Percentiles rank a stretch among this genome's conserved stretches.
Conservation (phyloP, 1,140 invertebrate genomes). For the Polyergus mexicanus region DNA sequence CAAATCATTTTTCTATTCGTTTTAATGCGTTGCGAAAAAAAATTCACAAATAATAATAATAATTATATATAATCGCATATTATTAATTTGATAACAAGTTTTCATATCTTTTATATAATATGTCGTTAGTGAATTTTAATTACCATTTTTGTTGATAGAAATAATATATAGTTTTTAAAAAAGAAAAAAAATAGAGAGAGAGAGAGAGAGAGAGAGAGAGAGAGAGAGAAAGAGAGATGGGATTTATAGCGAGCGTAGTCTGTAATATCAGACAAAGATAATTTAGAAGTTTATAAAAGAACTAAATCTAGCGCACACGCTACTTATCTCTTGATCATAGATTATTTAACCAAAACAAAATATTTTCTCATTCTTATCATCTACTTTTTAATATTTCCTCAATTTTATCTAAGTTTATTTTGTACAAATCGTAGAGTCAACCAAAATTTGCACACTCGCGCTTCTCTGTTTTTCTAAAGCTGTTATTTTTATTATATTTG, state of each 20-base stretch:
- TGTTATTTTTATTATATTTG: background rate
- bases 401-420: background rate
- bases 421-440: background rate
- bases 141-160: background rate
- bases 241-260: background rate
- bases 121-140: background rate
- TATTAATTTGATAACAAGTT: conserved; percentile 7
- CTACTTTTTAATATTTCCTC: background rate
- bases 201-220: too few relatives aligned
- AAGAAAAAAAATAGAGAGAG: too few relatives aligned
- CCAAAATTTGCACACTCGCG: background rate
- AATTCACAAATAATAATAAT: background rate
- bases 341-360: conserved; percentile 7
- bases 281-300: background rate
- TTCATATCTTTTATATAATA: background rate
- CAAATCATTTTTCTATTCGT: background rate
- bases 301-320: background rate
- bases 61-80: background rate
- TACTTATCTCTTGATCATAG: conserved; percentile 30
- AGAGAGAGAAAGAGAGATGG: too few relatives aligned
- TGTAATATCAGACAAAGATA: background rate
- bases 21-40: background rate
- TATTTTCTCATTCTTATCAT: background rate
- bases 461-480: background rate
- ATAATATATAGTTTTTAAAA: background rate